Evolutionary conservation across 92 coral and sea anemone species (phyloP), one percentile per base, ranked within the genome.

Genomic region (Isaurus tuberculatus): DNA sequence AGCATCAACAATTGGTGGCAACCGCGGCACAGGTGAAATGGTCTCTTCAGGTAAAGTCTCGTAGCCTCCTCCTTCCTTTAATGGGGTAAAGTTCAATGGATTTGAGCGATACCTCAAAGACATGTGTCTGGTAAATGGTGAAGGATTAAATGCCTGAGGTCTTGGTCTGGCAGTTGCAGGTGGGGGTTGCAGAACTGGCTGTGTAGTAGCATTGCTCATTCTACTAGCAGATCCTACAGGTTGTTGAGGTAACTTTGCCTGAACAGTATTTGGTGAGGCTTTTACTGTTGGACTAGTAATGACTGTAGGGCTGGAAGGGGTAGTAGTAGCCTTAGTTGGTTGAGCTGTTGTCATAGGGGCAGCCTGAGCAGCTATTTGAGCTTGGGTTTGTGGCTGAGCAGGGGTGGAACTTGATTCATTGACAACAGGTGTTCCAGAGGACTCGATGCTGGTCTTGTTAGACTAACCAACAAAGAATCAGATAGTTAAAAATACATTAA

Each of bases 121-220:
- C 92, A 90, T 97, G 83, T 97, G 99, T 8, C 99, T 92, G 34
- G 99, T 97, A 75, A 97, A 97, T 17, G 99, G 99, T 19, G 98
- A 94, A 1, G 99, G 97, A 36, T 90, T 90, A 70, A 92, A 93
- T 26, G 93, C 94, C 80, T 97, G 99, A 13, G 99, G 98, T 8
- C 99, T 89, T 17, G 97, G 91, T 22, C 99, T 84, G 57, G 97
- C 91, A 30, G 90, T 96, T n/a, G 94, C 65, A 0, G 98, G 91
- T 2, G 98, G 93, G n/a, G 98, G 98, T 70, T 97, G 92, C 15
- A 94, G 86, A 43, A 87, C 86, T 44, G 98, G 94, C 71, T 89
- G 88, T 8, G 88, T 87, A n/a, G 87, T 40, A 30, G 83, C 88
- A 53, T 55, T 60, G 30, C 72, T 31, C 63, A 72, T 71, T 57